Evolutionary conservation across 2,888 invertebrate genomes (phyloP).

Genomic region (Erebia epiphron): DNA sequence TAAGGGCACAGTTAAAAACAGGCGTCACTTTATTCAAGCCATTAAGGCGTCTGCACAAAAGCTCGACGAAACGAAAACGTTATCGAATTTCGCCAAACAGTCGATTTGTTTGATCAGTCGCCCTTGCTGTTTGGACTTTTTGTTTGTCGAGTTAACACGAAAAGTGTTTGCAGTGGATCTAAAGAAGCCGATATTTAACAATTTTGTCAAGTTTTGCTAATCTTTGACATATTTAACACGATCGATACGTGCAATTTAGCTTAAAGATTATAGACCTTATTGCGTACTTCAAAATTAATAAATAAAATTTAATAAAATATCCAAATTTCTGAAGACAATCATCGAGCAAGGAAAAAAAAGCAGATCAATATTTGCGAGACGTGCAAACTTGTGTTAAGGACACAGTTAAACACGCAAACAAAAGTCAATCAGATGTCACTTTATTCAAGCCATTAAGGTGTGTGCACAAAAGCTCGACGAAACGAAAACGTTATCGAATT

Average conservation of each 20-base stretch:
- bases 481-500: slow-evolving; percentile 7
- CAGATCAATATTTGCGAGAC: too few relatives aligned
- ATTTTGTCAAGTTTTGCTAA: neutral
- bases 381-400: neutral
- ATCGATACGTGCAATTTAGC: too few relatives aligned
- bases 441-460: slow-evolving; percentile 15
- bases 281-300: too few relatives aligned
- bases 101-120: slow-evolving; percentile 8
- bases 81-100: slow-evolving; percentile 19
- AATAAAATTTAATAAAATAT: too few relatives aligned
- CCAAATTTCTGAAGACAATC: too few relatives aligned
- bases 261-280: too few relatives aligned
- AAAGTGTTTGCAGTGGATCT: neutral
- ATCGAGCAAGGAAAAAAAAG: too few relatives aligned
- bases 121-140: slow-evolving; percentile 12
- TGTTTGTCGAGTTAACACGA: slow-evolving; percentile 13
- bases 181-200: neutral
- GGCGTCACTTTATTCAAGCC: neutral
- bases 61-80: neutral
- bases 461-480: slow-evolving; percentile 15
- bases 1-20: slow-evolving; percentile 3
- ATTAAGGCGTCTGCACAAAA: slow-evolving; percentile 21
- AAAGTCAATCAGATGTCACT: slow-evolving; percentile 2
- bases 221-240: neutral
- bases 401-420: too few relatives aligned